These are phyloP conservation scores for Panorpa germanica DNA, from an alignment of 2,888 invertebrate species.

Conservation along the genomic window DNA sequence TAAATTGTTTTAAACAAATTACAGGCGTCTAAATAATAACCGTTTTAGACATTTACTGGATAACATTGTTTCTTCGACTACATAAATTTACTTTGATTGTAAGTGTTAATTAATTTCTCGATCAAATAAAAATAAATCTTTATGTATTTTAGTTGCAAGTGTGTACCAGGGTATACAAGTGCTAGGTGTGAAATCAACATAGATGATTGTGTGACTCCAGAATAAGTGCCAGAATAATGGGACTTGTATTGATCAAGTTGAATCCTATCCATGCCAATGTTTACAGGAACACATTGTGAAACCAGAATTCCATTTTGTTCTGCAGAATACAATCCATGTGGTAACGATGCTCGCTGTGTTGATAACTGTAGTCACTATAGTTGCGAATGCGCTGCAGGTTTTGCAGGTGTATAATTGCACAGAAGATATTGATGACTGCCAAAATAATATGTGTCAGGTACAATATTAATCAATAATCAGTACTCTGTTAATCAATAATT, in stretches of 20 bases:
- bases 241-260: conserved; percentile 78
- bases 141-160: conserved; percentile 70
- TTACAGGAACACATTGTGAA: conserved; percentile 85
- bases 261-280: conserved; percentile 80
- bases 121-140: too few relatives aligned
- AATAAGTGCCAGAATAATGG: conserved; percentile 90
- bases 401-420: conserved; percentile 86
- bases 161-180: conserved; percentile 82
- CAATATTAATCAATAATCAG: too few relatives aligned
- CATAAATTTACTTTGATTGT: too few relatives aligned
- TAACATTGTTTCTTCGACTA: too few relatives aligned
- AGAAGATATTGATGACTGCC: conserved; percentile 84
- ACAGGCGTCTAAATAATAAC: too few relatives aligned
- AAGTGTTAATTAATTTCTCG: too few relatives aligned
- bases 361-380: conserved; percentile 76
- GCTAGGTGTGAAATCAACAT: conserved; percentile 90
- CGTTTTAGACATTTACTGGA: too few relatives aligned
- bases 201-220: conserved; percentile 66
- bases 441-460: conserved; percentile 89
- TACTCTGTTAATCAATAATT: too few relatives aligned
- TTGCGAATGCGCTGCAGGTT: conserved; percentile 72
- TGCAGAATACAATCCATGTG: conserved; percentile 84
- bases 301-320: conserved; percentile 88
- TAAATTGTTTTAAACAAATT: too few relatives aligned
- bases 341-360: conserved; percentile 77